Evolutionary conservation across 2,113 vertebrate genomes (phyloP).

Genomic region (Corynorhinus townsendii): DNA sequence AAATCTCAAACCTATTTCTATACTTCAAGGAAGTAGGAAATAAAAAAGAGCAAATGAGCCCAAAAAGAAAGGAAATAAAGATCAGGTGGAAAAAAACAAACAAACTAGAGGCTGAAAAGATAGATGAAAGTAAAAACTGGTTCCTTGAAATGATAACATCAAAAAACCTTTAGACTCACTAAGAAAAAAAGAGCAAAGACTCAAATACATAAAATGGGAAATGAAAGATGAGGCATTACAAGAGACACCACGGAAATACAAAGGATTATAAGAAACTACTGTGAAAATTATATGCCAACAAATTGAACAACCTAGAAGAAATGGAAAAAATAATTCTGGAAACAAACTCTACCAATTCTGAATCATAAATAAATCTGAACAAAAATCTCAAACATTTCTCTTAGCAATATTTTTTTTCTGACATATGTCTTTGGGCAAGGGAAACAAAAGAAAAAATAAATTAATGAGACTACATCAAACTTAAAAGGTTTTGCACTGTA

Average conservation of each 20-base stretch:
- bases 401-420: not conserved
- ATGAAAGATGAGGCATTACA: not conserved
- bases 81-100: not conserved
- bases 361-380: not conserved
- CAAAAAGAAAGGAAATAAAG: not conserved
- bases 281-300: not conserved
- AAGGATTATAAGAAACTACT: not conserved
- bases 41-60: not conserved
- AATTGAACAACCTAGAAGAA: not conserved
- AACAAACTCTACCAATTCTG: not conserved
- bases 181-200: not conserved
- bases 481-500: not conserved
- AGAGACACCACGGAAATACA: not conserved
- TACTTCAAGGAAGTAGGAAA: not conserved
- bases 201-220: not conserved
- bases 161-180: not conserved
- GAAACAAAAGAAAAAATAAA: not conserved
- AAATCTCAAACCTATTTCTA: not conserved
- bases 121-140: not conserved
- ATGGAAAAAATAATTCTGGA: not conserved
- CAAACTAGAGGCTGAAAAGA: not conserved
- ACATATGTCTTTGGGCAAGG: not conserved
- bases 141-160: not conserved
- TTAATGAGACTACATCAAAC: not conserved
- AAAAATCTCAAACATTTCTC: not conserved